phyloP scores from a whole-genome alignment of 2,113 vertebrate genomes.

The Scalopus aquaticus region DNA sequence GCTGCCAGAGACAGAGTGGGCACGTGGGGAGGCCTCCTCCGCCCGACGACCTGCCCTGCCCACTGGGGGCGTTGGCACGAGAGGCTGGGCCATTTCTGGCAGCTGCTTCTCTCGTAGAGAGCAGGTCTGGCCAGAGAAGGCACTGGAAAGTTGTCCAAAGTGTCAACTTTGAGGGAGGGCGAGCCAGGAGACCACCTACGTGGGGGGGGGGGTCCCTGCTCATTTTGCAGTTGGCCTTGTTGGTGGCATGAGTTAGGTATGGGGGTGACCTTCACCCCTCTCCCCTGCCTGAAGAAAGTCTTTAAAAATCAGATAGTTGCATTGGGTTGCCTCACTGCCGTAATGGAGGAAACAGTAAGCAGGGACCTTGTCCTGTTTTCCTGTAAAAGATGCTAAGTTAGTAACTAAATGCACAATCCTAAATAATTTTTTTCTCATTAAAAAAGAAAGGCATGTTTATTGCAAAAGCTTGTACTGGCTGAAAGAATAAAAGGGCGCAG shows the following conservation, averaged over 20 bases:
- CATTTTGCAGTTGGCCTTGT: background rate
- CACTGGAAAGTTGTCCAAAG: background rate
- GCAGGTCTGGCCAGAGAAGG: background rate
- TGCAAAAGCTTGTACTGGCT: background rate
- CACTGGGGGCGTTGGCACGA: accelerated
- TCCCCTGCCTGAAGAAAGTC: background rate
- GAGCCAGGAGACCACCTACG: background rate
- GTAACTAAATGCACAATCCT: background rate
- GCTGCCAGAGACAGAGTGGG: accelerated
- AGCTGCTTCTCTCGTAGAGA: background rate
- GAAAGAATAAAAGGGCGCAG: background rate
- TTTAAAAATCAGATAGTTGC: background rate
- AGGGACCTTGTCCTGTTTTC: background rate
- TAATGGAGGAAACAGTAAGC: background rate
- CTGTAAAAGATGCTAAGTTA: background rate
- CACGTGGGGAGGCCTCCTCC: accelerated
- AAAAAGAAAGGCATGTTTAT: background rate
- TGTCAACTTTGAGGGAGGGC: accelerated
- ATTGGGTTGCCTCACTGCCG: background rate
- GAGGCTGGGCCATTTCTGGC: too few species aligned
- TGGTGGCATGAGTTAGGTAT: background rate
- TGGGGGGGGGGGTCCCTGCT: accelerated
- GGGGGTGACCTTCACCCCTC: accelerated
- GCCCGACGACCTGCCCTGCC: accelerated
- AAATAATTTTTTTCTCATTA: background rate